Percentiles rank a stretch among this genome's conserved stretches.
phyloP scores from a whole-genome alignment of 2,113 vertebrate species.

The Varanus salvator region DNA sequence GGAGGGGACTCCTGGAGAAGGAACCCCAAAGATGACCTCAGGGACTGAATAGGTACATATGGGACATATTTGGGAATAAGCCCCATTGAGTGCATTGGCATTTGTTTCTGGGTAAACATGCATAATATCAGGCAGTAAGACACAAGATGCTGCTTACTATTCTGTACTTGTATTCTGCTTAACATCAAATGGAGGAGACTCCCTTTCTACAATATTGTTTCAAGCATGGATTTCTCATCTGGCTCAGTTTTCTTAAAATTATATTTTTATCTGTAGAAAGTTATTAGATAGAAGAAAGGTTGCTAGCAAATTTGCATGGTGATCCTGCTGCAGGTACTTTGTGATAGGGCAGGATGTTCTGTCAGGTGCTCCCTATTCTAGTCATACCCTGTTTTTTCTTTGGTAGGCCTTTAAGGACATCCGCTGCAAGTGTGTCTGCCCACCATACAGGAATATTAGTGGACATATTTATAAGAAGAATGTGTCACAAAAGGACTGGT shows the following conservation, averaged over 20 bases:
- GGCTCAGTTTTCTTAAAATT: background rate
- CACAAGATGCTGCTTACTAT: background rate
- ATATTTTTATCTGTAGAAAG: background rate
- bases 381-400: constrained; percentile 17
- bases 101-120: background rate
- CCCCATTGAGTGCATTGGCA: background rate
- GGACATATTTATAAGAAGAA: constrained; percentile 95
- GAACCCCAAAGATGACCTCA: no score
- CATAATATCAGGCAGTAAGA: background rate
- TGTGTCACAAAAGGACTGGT: constrained; percentile 96
- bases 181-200: background rate
- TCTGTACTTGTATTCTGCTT: background rate
- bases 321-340: background rate
- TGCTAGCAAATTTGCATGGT: background rate
- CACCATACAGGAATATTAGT: constrained; percentile 91
- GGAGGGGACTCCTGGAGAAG: no score
- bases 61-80: background rate
- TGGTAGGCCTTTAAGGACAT: constrained; percentile 91
- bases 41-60: no score
- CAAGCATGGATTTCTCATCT: background rate
- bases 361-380: background rate
- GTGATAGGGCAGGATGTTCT: background rate
- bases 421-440: constrained; percentile 96
- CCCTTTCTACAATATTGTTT: background rate
- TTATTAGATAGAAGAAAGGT: background rate